Evolutionary conservation across 1,140 invertebrate species (phyloP), one percentile per base, ranked within the genome.

Genomic region (Ctenoplectra terminalis): DNA sequence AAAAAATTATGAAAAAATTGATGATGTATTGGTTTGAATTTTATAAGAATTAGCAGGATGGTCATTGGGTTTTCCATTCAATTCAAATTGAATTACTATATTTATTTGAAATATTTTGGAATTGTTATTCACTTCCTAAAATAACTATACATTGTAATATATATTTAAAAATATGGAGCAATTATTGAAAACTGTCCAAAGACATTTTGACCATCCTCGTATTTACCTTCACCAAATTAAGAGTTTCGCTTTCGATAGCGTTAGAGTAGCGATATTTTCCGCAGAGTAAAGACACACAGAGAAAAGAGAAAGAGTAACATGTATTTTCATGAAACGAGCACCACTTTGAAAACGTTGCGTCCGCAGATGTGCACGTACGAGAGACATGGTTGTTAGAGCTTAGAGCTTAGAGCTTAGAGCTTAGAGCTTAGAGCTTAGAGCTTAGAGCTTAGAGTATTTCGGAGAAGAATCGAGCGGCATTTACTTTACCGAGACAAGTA

Each of bases 401-500:
- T 80, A 64, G n/a, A 52, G 34, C 31, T 63, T 61, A 79, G 54
- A 61, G 23, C n/a, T n/a, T n/a, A n/a, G n/a, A 15, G 48, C 26
- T 73, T 80, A 64, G n/a, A 52, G 34, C 31, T 63, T 61, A 79
- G 54, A 61, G 23, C n/a, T n/a, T n/a, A n/a, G n/a, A 15, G 48
- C 26, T 73, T 80, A 64, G n/a, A 52, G 34, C 31, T 63, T 61
- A 79, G 54, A 61, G 23, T 63, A 72, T 9, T 52, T 48, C 29
- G 15, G 31, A n/a, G 56, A 43, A 72, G 58, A 63, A 73, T 31
- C 48, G 23, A 54, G 46, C 26, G 46, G 69, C 58, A 80, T 80
- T 73, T 73, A 73, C 37, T 80, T 61, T 73, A 80, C 66, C 66
- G 17, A 6, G 48, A 48, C 5, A 54, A 80, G 58, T 72, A 63